Evolutionary conservation across 2,888 invertebrate species (phyloP), one percentile per base, ranked within the genome.

Genomic region (Synergus itoensis): DNA sequence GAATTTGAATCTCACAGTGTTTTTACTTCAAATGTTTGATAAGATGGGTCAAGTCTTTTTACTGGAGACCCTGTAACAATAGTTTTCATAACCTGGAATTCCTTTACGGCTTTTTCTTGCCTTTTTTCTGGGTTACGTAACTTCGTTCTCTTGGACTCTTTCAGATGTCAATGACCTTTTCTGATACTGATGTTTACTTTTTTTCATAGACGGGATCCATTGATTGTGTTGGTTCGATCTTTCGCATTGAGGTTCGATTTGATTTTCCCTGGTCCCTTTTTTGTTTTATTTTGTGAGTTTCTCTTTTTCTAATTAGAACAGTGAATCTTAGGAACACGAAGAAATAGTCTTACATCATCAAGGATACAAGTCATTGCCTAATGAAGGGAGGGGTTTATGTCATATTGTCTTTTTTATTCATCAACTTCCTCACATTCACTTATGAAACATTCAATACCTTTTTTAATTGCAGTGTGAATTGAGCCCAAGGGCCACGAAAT

Each of bases 401-500:
- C 45, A 73, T 45, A 67, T 67, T 67, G 67, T 69, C 48, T 69
- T 73, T 18, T 73, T 73, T 73, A 36, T 48, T 48, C 11, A 53
- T 73, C 53, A 36, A 53, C 73, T 73, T 53, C 53, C 53, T 36
- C 21, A 67, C 43, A 43, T 28, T 69, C 28, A 45, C 48, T 69
- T 21, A 21, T 28, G 12, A 45, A 16, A 53, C n/a, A 53, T 40
- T 73, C 48, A 48, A 53, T 53, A 36, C 48, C n/a, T 28, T n/a
- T 53, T 73, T 53, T 53, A 73, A 73, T 73, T 73, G 73, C 73
- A 53, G 53, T 53, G 73, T 73, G 28, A 73, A 73, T 73, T 73
- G 28, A 73, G 53, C 53, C 36, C 73, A 73, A 73, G 53, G 73
- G 48, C 53, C 11, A 28, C 16, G 28, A 73, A 73, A 73, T 73